A percentile compares a stretch with the other conserved stretches of the same genome.
These are phyloP conservation scores for Thymelicus acteon DNA, from an alignment of 2,888 invertebrate species.

Conservation along the genomic window DNA sequence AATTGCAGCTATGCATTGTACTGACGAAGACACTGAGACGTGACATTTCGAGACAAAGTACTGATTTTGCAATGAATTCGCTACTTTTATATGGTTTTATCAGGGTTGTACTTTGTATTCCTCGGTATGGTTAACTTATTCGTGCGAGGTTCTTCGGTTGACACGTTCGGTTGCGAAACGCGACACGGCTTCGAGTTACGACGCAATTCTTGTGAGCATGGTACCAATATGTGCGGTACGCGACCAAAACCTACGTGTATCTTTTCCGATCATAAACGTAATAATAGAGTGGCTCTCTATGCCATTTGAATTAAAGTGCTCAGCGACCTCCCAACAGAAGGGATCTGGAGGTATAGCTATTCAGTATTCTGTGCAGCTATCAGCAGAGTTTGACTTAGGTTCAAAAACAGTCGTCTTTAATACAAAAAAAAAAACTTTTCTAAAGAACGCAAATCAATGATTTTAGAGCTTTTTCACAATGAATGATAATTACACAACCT, in stretches of 20 bases:
- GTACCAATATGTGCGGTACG: neutral
- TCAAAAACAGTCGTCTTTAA: no score
- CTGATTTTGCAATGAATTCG: conserved; percentile 22
- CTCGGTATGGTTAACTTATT: conserved; percentile 7
- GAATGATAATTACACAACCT: no score
- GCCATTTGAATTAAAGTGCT: no score
- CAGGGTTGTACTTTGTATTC: conserved; percentile 27
- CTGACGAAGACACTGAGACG: conserved; percentile 5
- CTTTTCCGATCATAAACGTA: neutral
- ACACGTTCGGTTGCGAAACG: conserved; percentile 23
- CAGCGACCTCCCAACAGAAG: no score
- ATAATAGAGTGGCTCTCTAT: no score
- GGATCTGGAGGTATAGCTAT: no score
- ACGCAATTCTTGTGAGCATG: conserved; percentile 4
- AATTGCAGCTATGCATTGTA: neutral
- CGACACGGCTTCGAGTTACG: neutral
- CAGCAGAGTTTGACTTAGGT: no score
- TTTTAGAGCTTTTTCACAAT: no score
- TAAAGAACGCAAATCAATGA: no score
- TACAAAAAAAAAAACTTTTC: no score
- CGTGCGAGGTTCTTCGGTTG: conserved; percentile 10
- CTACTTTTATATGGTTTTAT: conserved; percentile 4
- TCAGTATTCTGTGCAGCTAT: no score
- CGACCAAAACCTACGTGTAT: no score
- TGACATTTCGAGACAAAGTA: conserved; percentile 4